These are phyloP conservation scores for Penaeus japonicus DNA, from an alignment of 1,140 invertebrate species.

Conservation along the genomic window DNA sequence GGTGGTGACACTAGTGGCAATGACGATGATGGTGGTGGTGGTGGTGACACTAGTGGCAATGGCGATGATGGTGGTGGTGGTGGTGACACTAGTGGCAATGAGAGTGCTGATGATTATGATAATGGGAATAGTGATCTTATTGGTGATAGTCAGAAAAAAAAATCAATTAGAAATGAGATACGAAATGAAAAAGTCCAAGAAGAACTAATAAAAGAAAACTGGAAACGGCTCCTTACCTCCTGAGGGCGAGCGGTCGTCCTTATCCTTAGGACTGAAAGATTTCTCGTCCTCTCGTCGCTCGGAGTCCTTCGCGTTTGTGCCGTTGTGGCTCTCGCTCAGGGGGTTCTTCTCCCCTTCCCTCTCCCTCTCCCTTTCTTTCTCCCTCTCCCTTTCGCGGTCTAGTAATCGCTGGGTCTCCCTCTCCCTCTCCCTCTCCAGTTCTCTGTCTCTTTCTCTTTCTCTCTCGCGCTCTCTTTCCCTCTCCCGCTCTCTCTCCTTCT, in stretches of 20 bases:
- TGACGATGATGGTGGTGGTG: slow-evolving; percentile 61
- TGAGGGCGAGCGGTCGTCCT: slow-evolving; percentile 41
- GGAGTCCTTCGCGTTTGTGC: slow-evolving; percentile 21
- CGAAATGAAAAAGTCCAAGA: too few species aligned
- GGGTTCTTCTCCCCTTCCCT: background rate
- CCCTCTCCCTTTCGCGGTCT: slow-evolving; percentile 29
- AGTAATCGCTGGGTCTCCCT: slow-evolving; percentile 11
- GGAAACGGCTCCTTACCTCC: slow-evolving; percentile 40
- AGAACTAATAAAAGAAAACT: too few species aligned
- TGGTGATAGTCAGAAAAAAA: background rate
- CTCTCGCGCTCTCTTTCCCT: slow-evolving; percentile 29
- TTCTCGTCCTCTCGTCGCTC: slow-evolving; percentile 54
- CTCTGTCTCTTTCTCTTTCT: slow-evolving; percentile 30
- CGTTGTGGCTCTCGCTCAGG: slow-evolving; percentile 22
- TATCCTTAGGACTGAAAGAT: slow-evolving; percentile 55
- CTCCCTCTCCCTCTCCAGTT: slow-evolving; percentile 30
- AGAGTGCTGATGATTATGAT: slow-evolving; percentile 34
- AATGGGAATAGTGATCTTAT: slow-evolving; percentile 8
- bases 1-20: slow-evolving; percentile 60
- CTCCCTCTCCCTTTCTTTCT: background rate
- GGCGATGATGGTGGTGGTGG: slow-evolving; percentile 31
- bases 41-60: slow-evolving; percentile 60
- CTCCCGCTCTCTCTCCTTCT: slow-evolving; percentile 45
- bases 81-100: slow-evolving; percentile 51
- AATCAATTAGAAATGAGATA: background rate